phyloP scores from a whole-genome alignment of 2,113 vertebrate species.

The Malurus alboscapulatus region DNA sequence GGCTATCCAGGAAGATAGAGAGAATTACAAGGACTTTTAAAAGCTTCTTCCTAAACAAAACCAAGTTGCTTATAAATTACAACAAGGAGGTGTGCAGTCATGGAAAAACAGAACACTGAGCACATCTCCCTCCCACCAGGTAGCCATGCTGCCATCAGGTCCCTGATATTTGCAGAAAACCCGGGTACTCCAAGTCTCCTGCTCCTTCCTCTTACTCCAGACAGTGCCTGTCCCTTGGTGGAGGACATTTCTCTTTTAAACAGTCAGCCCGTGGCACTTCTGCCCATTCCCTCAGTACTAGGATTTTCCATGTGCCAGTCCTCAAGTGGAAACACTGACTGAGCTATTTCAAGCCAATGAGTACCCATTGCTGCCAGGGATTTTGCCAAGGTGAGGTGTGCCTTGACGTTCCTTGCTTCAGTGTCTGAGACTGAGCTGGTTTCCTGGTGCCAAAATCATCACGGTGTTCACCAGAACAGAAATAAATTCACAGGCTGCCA shows the following conservation, averaged over 20 bases:
- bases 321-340: background rate
- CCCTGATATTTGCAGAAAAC: background rate
- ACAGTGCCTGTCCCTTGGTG: background rate
- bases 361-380: background rate
- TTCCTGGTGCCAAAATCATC: background rate
- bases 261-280: background rate
- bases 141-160: background rate
- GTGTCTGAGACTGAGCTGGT: background rate
- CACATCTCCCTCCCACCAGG: background rate
- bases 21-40: background rate
- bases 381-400: background rate
- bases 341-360: background rate
- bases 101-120: background rate
- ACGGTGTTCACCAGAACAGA: background rate
- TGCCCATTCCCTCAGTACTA: background rate
- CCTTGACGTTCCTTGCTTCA: background rate
- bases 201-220: background rate
- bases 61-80: background rate
- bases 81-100: background rate
- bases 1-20: background rate
- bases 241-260: background rate
- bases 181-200: background rate
- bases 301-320: background rate
- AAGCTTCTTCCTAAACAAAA: background rate
- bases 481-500: background rate